These are phyloP conservation scores for Cossypha polioptera DNA, from an alignment of 2,797 vertebrate species.

Conservation along the genomic window DNA sequence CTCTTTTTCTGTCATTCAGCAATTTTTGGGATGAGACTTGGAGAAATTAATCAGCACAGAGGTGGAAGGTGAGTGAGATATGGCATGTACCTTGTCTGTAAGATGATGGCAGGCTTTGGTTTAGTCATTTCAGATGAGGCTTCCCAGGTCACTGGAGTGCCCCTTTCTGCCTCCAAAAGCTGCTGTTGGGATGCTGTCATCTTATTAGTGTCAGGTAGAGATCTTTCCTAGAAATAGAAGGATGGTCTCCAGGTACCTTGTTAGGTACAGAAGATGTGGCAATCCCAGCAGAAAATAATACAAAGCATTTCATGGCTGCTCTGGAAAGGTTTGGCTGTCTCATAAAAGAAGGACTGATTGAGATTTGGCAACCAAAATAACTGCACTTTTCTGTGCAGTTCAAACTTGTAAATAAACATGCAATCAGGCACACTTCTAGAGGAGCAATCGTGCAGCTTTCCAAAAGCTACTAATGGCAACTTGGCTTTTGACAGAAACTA, in stretches of 20 bases:
- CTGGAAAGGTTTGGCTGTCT: neutral
- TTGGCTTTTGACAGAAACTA: neutral
- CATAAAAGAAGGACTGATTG: neutral
- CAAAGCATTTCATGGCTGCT: neutral
- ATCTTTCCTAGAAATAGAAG: neutral
- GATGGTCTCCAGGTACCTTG: neutral
- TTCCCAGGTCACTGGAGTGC: neutral
- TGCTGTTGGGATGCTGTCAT: neutral
- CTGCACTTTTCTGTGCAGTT: neutral
- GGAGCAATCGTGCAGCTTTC: neutral
- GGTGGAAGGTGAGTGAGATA: constrained; percentile 38
- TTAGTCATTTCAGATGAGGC: neutral
- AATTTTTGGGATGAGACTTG: neutral
- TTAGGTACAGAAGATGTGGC: neutral
- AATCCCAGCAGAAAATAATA: neutral
- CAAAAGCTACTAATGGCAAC: neutral
- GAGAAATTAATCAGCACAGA: constrained; percentile 21
- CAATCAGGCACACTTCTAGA: neutral
- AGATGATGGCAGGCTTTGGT: neutral
- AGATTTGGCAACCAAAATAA: neutral
- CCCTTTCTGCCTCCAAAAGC: neutral
- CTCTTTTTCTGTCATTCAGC: constrained; percentile 15
- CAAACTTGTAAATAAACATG: neutral
- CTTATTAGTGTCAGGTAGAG: constrained; percentile 31
- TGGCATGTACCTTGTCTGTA: neutral